A percentile compares a stretch with the other conserved stretches of the same genome.
These are phyloP conservation scores for Carassius auratus DNA, from an alignment of 2,113 vertebrate genomes.

Conservation along the genomic window DNA sequence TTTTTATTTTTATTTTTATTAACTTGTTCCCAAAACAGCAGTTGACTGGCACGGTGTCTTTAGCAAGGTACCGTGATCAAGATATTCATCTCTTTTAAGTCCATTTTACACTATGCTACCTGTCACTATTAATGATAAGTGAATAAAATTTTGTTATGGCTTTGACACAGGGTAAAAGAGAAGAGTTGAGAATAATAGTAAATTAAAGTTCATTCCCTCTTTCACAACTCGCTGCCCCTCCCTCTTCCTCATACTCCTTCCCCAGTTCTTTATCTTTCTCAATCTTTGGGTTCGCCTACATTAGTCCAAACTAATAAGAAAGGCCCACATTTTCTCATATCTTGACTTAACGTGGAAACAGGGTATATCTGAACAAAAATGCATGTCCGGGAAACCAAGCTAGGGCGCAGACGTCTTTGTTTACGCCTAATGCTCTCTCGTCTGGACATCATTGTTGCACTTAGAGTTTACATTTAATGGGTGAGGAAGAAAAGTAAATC, in stretches of 20 bases:
- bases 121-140: slow-evolving; percentile 21
- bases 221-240: slow-evolving; percentile 57
- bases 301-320: slow-evolving; percentile 71
- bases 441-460: slow-evolving; percentile 96
- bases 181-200: slow-evolving; percentile 69
- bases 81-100: slow-evolving; percentile 31
- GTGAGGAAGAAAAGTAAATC: slow-evolving; percentile 82
- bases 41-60: slow-evolving; percentile 25
- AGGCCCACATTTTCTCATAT: slow-evolving; percentile 79
- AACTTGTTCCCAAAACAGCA: slow-evolving; percentile 28
- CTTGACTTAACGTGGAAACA: slow-evolving; percentile 97
- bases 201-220: slow-evolving; percentile 45
- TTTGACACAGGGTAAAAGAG: slow-evolving; percentile 76
- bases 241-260: slow-evolving; percentile 35
- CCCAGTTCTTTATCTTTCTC: slow-evolving; percentile 54
- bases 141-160: slow-evolving; percentile 59
- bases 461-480: slow-evolving; percentile 99
- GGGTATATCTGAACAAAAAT: slow-evolving; percentile 98
- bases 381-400: slow-evolving; percentile 84
- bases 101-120: slow-evolving; percentile 47
- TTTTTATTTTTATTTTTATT: slow-evolving; percentile 11
- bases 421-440: slow-evolving; percentile 76
- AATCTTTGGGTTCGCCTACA: slow-evolving; percentile 67
- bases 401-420: slow-evolving; percentile 72
- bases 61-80: slow-evolving; percentile 32